Evolutionary conservation across 2,888 invertebrate species (phyloP), one percentile per base, ranked within the genome.

Genomic region (Pilophorus perplexus): DNA sequence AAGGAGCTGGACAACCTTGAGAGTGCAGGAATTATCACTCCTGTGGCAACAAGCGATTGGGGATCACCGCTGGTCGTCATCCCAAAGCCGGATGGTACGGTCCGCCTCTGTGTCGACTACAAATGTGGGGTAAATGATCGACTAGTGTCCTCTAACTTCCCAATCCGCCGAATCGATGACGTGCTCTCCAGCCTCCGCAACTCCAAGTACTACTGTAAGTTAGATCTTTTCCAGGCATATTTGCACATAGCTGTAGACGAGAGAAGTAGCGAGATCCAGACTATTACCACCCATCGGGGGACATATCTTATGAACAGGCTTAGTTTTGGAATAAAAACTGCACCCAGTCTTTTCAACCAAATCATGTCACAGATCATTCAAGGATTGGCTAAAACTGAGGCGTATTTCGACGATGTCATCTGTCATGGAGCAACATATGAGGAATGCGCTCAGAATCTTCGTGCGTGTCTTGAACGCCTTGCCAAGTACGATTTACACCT

Each of bases 121-220:
- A 38, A 55, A 14, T 3, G 3, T 3, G 55, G 55, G 6, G 55
- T 55, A n/a, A 55, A 33, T n/a, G 55, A 55, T 14, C 33, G 55
- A 4, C 55, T 55, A 2, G 55, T 55, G 2, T 27, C 57, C 10
- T 68, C 69, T 46, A 65, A 73, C 38, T 71, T 65, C 22, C 71
- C 72, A 18, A 69, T 71, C 5, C 42, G 48, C 4, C 14, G 20
- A 20, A 67, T 71, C 23, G 59, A 62, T 12, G 71, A 71, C 27
- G 54, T 69, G 6, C 48, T 71, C 2, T 10, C 54, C 18, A 44
- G 54, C 18, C 28, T 70, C 33, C 44, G 60, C 20, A 64, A 68
- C 22, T 59, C 68, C n/a, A 68, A 22, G 48, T 44, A 48, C 27
- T 70, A 69, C 52, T 70, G 69, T 23, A 28, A 55, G 20, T 37